Evolutionary conservation across 2,888 invertebrate genomes (phyloP).

Genomic region (Pammene fasciana): DNA sequence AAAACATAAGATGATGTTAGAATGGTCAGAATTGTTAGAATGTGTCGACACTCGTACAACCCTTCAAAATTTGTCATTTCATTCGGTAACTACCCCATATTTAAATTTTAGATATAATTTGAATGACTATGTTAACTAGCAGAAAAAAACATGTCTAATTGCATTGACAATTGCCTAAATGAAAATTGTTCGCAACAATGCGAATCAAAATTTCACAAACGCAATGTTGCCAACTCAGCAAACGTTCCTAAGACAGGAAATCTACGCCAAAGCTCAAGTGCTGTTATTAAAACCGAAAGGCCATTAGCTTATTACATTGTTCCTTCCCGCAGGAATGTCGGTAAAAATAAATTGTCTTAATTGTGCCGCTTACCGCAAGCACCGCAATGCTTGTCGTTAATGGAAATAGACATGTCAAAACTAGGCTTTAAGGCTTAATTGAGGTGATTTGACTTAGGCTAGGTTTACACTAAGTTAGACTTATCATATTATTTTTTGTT

Average conservation of each 20-base stretch:
- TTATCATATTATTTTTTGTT: background rate
- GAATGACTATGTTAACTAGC: too few relatives aligned
- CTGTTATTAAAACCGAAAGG: conserved; percentile 30
- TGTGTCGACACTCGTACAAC: too few relatives aligned
- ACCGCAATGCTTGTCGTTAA: conserved; percentile 36
- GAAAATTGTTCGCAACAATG: background rate
- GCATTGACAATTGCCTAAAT: background rate
- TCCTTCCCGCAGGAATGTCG: conserved; percentile 36
- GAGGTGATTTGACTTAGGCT: conserved; percentile 12
- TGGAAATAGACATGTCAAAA: conserved; percentile 41
- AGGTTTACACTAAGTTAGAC: background rate
- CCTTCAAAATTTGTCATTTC: too few relatives aligned
- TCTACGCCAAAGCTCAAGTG: conserved; percentile 26
- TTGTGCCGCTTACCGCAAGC: conserved; percentile 37
- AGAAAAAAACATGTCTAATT: too few relatives aligned
- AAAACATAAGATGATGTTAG: too few relatives aligned
- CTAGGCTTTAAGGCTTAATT: conserved; percentile 19
- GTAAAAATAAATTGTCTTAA: conserved; percentile 42
- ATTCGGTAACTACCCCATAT: too few relatives aligned
- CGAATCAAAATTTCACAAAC: background rate
- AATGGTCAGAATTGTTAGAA: too few relatives aligned
- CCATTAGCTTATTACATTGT: conserved; percentile 40
- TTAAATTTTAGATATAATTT: too few relatives aligned
- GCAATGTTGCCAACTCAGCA: conserved; percentile 19
- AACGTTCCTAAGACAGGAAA: conserved; percentile 15